Base-by-base conservation (phyloP, 2,113 vertebrate genomes). In the Spea multiplicata region DNA sequence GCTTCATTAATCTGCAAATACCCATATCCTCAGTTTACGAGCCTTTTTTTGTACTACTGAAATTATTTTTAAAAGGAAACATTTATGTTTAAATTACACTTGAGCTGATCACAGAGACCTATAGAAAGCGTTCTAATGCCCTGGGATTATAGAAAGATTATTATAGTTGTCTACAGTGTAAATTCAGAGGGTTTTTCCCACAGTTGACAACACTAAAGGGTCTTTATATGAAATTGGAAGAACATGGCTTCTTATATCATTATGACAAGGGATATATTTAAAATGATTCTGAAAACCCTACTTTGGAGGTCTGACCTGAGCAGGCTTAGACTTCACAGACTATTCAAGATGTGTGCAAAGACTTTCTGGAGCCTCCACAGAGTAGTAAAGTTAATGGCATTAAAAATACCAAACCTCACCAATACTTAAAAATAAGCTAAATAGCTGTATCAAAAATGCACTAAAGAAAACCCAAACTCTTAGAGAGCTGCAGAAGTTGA, bases 81-180 rank as follows among this genome's bases (percentile, higher is more conserved):
- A 12, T 72, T 72, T 55, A 45, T 53, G 30, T 59, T 77, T 77
- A 77, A 77, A 70, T 70, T 69, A 47, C 46, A 62, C 46, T 61
- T 62, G 66, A 61, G 55, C 13, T 44, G 47, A 50, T 62, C 45
- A 70, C 59, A 49, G 66, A 61, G 44, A 47, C 55, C 7, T 48
- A 55, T 49, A 70, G 66, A 77, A 77, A 70, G 75, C 75, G 62
- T 44, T 44, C 16, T 70, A 77, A 77, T 49, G 6, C 75, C 55
- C 14, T 16, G 13, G 46, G 75, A 53, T 77, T 77, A 77, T 30
- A 6, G 4, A 14, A 30, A 47, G 66, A 77, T 77, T 77, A 77
- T 16, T 57, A 2, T 16, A 45, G 66, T 67, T 77, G 66, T 69
- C 16, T 48, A 49, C 66, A 57, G 6, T 47, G 14, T 62, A 49